Evolutionary conservation across 2,797 vertebrate species (phyloP), one percentile per base, ranked within the genome.

Genomic region (Smutsia gigantea): DNA sequence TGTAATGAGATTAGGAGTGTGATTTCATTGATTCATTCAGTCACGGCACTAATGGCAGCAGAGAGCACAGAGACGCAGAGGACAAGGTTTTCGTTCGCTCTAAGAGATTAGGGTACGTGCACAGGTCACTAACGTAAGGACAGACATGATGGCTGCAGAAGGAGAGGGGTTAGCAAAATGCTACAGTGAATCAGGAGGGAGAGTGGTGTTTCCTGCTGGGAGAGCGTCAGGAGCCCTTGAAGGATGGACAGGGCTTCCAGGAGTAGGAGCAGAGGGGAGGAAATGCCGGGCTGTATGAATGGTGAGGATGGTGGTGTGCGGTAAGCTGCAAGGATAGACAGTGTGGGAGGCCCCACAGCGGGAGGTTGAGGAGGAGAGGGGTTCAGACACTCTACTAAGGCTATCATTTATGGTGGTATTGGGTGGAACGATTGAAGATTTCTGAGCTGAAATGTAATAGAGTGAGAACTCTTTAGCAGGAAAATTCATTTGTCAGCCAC

Each of bases 1-100:
- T 81, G 21, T 95, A 79, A 95, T 89, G 87, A 94, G 87, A 92
- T 78, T 83, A 96, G 53, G 61, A 94, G 17, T 96, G 51, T n/a
- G 39, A 66, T 83, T 96, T 93, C 86, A 53, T 90, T 87, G 84
- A 78, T 82, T 96, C 88, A 66, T 0, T 95, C 87, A 88, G 63
- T 74, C 77, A 9, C 57, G 12, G 31, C 64, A 21, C 27, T 77
- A 25, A 63, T 59, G 92, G 51, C 57, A 72, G 66, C 34, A 5
- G 61, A 31, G 77, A 92, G 37, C 66, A 8, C 69, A 34, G 83
- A 81, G 69, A 81, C 46, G 57, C 25, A 29, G 3, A 11, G 17
- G 77, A 63, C 77, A 87, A 72, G 21, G 82, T 4, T 77, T 95
- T 79, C 90, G 66, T 95, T 79, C 90, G 61, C 63, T 87, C 81